phyloP scores from a whole-genome alignment of 2,888 invertebrate species.

The Ennomos quercinarius region DNA sequence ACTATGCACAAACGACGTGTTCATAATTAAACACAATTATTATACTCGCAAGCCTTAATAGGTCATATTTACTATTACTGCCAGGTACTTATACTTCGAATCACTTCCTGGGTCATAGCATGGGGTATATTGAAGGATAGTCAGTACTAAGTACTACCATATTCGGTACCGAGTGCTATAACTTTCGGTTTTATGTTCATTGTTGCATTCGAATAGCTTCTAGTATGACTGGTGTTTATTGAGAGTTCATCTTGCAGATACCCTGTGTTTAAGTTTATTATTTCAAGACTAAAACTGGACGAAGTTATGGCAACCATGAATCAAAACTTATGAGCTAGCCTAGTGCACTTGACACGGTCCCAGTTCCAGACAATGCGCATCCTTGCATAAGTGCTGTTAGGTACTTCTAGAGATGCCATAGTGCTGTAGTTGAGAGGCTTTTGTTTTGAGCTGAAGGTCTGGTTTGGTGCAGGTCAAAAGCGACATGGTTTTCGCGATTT shows the following conservation, averaged over 20 bases:
- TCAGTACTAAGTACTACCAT: conserved; percentile 28
- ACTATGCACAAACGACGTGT: conserved; percentile 1
- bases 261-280: no score
- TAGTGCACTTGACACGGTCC: conserved; percentile 1
- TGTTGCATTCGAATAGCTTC: conserved; percentile 21
- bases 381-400: background rate
- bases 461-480: no score
- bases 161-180: conserved; percentile 24
- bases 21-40: conserved; percentile 16
- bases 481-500: no score
- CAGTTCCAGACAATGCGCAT: background rate
- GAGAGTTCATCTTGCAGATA: background rate
- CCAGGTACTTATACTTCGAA: conserved; percentile 13
- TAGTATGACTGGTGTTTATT: conserved; percentile 18
- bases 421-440: conserved; percentile 2
- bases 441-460: background rate
- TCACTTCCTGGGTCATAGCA: conserved; percentile 26
- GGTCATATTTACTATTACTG: conserved; percentile 9
- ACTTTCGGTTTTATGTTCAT: conserved; percentile 29
- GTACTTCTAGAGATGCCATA: conserved; percentile 1
- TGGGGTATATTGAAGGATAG: conserved; percentile 15
- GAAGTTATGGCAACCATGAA: no score
- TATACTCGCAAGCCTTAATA: conserved; percentile 7
- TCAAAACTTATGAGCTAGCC: background rate
- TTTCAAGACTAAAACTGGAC: no score